These are phyloP conservation scores for Armadillidium nasatum DNA, from an alignment of 1,140 invertebrate genomes.

Conservation along the genomic window DNA sequence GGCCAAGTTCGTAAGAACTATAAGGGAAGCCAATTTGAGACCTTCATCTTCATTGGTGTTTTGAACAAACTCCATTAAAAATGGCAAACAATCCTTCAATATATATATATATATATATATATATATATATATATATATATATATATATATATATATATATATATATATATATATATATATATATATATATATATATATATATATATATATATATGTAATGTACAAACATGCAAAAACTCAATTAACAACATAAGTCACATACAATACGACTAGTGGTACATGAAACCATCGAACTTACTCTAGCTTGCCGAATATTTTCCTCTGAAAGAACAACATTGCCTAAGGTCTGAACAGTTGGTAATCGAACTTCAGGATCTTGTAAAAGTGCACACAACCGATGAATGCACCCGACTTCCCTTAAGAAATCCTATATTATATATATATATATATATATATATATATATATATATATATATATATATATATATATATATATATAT, in stretches of 20 bases:
- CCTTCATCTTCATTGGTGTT: conserved; percentile 46
- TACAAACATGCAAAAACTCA: too few relatives aligned
- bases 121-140: too few relatives aligned
- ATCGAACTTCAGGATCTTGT: conserved; percentile 49
- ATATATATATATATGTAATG: too few relatives aligned
- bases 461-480: too few relatives aligned
- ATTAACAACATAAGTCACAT: too few relatives aligned
- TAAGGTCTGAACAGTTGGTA: conserved; percentile 53
- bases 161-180: too few relatives aligned
- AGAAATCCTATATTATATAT: conserved; percentile 50
- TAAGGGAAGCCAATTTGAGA: conserved; percentile 48
- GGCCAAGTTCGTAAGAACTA: conserved; percentile 55
- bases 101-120: too few relatives aligned
- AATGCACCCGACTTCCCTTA: conserved; percentile 57
- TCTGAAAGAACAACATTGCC: conserved; percentile 57
- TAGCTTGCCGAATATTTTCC: conserved; percentile 55
- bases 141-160: too few relatives aligned
- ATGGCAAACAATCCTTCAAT: conserved; percentile 52
- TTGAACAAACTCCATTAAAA: conserved; percentile 50
- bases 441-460: too few relatives aligned
- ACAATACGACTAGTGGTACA: too few relatives aligned
- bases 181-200: too few relatives aligned
- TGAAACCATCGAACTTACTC: conserved; percentile 48
- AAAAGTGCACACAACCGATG: conserved; percentile 53
- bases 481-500: too few relatives aligned